Evolutionary conservation across 2,113 vertebrate species (phyloP), one percentile per base, ranked within the genome.

Genomic region (Sphaerodactylus townsendi): DNA sequence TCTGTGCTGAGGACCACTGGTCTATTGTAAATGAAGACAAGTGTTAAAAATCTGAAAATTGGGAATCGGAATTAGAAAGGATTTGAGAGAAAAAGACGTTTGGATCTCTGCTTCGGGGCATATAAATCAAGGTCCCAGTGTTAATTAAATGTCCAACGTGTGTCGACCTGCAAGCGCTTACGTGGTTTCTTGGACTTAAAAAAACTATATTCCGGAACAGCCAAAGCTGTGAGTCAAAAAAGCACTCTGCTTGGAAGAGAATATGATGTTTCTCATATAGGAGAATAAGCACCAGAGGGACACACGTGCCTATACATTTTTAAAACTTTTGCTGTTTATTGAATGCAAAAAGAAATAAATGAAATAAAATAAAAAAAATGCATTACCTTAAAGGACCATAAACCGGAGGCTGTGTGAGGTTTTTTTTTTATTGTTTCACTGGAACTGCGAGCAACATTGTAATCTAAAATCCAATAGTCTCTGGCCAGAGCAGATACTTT

Each of bases 11-110:
- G 23, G 68, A 73, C 85, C 46, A 33, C 25, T 89, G 13, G 62
- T 76, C n/a, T 76, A 70, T 69, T 77, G 53, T 59, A 84, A 82
- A 33, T 53, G 59, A 90, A 74, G 88, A 69, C 19, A 86, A 70
- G 41, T 9, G 3, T 73, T 75, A 65, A 75, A 56, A 84, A 10
- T 48, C 79, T 69, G 75, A 85, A 89, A 72, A 72, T 33, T 64
- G 46, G 86, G 23, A 84, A 85, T 70, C 39, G 10, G 82, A 89
- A 14, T 37, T 79, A 30, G 88, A 92, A 71, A 30, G 17, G 65
- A 74, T 78, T 68, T 1, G 2, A 62, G 14, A 86, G 41, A 82
- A 90, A 85, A n/a, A 48, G 81, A 30, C 5, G 15, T 50, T 53
- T 25, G 39, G 69, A 86, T 14, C n/a, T 86, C 33, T 66, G 13